These are phyloP conservation scores for Ailuropoda melanoleuca DNA, from an alignment of 2,113 vertebrate species.

Conservation along the genomic window DNA sequence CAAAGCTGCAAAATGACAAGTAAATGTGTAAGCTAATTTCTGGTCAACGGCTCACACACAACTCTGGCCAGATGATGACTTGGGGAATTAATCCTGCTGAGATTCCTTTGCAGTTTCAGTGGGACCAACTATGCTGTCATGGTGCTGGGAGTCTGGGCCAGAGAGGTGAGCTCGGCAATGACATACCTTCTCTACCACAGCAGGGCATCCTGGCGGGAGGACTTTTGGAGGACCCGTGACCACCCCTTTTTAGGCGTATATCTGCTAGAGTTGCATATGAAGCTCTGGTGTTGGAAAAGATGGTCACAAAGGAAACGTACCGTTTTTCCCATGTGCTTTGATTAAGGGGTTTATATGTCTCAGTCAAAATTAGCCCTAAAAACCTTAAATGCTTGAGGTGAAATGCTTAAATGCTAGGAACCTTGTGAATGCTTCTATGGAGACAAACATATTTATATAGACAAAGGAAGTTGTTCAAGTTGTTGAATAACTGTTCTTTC, in stretches of 20 bases:
- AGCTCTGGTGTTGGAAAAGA: neutral
- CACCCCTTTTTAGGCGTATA: neutral
- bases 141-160: neutral
- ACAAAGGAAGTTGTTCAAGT: neutral
- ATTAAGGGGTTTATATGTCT: neutral
- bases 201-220: neutral
- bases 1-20: neutral
- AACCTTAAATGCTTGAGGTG: neutral
- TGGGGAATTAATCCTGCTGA: neutral
- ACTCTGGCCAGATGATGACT: neutral
- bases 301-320: neutral
- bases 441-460: neutral
- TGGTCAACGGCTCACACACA: neutral
- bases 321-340: neutral
- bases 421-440: neutral
- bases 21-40: neutral
- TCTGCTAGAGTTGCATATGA: neutral
- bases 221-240: neutral
- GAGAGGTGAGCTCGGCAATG: neutral
- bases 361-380: conserved; percentile 21
- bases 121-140: accelerated
- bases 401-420: neutral
- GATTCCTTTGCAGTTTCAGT: neutral
- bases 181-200: neutral
- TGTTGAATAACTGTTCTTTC: neutral